These are phyloP conservation scores for Eleutherodactylus coqui DNA, from an alignment of 2,797 vertebrate genomes.

Conservation along the genomic window DNA sequence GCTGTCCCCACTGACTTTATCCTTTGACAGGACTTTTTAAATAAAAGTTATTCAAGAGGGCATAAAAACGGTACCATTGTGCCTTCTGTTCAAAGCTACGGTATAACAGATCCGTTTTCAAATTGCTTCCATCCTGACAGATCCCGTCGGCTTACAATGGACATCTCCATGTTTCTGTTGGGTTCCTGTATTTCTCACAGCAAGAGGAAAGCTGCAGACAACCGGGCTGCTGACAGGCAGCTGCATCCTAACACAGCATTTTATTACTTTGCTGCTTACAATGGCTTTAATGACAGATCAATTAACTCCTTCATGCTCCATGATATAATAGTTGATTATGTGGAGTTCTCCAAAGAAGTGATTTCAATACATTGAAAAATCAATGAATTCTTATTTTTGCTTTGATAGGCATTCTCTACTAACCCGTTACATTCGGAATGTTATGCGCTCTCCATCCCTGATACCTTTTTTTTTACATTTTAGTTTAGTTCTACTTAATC, in stretches of 20 bases:
- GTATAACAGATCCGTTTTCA: too few species aligned
- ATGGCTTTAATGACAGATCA: conserved; percentile 26
- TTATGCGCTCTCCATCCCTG: background rate
- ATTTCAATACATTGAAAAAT: background rate
- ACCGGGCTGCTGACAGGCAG: background rate
- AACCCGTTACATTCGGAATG: conserved; percentile 35
- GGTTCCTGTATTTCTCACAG: too few species aligned
- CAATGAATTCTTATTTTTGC: conserved; percentile 35
- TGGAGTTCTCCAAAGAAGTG: conserved; percentile 21
- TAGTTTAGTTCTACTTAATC: conserved; percentile 36
- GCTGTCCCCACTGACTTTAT: too few species aligned
- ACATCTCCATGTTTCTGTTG: too few species aligned
- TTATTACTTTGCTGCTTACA: conserved; percentile 12
- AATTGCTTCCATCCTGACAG: too few species aligned
- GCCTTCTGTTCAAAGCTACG: too few species aligned
- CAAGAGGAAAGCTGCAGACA: too few species aligned
- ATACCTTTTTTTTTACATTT: conserved; percentile 14
- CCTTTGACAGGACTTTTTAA: too few species aligned
- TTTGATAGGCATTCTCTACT: conserved; percentile 40
- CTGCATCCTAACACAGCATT: background rate
- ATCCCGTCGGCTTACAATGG: too few species aligned
- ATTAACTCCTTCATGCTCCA: conserved; percentile 44
- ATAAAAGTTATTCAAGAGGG: too few species aligned
- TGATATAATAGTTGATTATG: conserved; percentile 21
- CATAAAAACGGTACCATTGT: too few species aligned